Percentiles rank a stretch among this genome's conserved stretches.
Conservation (phyloP, 2,888 invertebrate species). For the Coronaproctus castanopsis region DNA sequence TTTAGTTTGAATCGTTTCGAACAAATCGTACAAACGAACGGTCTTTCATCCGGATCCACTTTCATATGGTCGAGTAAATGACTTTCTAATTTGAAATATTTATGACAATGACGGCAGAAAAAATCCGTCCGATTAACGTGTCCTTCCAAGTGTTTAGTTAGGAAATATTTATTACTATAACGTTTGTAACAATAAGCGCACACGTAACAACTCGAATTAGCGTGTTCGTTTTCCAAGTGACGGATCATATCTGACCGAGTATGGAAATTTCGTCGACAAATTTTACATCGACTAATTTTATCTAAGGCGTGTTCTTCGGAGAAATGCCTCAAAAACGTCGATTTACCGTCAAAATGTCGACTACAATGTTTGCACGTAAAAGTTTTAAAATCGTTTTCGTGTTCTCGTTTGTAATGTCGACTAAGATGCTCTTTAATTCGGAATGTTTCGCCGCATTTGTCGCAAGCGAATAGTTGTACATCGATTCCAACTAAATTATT, state of each 20-base stretch:
- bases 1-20: neutral
- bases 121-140: neutral
- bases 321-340: neutral
- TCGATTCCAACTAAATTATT: too few species aligned
- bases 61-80: neutral
- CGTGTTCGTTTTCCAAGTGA: neutral
- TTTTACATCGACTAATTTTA: neutral
- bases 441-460: neutral
- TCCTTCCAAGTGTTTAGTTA: neutral
- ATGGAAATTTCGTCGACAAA: neutral
- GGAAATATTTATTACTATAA: neutral
- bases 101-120: neutral
- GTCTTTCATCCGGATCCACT: neutral
- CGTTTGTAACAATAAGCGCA: neutral
- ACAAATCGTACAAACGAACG: neutral
- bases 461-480: neutral
- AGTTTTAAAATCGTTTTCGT: neutral
- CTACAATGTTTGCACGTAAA: neutral
- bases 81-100: neutral
- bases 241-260: neutral
- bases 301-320: neutral
- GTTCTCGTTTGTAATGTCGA: neutral
- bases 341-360: neutral
- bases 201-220: neutral
- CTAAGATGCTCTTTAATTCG: neutral